Percentiles rank a stretch among this genome's conserved stretches.
Evolutionary conservation across 2,113 vertebrate genomes (phyloP).

Genomic region (Sterna hirundo): DNA sequence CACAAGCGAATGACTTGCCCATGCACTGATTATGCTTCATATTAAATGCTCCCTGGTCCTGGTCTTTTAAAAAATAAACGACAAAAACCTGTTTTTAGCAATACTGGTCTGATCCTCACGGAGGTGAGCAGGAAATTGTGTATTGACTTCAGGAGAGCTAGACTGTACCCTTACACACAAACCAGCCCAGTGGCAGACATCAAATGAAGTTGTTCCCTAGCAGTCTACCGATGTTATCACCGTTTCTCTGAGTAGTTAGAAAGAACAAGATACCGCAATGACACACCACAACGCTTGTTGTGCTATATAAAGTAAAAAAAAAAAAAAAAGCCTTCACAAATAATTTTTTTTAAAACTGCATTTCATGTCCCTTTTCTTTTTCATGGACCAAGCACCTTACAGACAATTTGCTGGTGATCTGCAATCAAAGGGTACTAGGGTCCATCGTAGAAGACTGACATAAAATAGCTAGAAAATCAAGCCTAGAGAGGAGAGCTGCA

Average conservation of each 20-base stretch:
- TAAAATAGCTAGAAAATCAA: not conserved
- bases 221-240: constrained; percentile 13
- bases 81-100: not conserved
- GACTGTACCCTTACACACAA: not conserved
- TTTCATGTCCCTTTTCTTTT: not conserved
- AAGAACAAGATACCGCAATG: not conserved
- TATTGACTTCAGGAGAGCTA: not conserved
- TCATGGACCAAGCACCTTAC: not conserved
- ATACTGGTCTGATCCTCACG: not conserved
- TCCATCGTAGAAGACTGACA: not conserved
- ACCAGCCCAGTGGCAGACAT: not conserved
- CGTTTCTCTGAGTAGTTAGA: not conserved
- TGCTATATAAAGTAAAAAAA: not conserved
- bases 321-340: not conserved
- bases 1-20: not conserved
- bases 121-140: not conserved
- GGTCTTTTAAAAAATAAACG: not conserved
- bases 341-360: not conserved
- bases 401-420: not conserved
- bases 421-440: not conserved
- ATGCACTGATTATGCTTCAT: not conserved
- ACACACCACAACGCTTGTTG: not conserved
- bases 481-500: not conserved
- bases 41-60: not conserved
- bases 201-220: not conserved